phyloP scores from a whole-genome alignment of 2,888 invertebrate species.

The Nebria brevicollis region DNA sequence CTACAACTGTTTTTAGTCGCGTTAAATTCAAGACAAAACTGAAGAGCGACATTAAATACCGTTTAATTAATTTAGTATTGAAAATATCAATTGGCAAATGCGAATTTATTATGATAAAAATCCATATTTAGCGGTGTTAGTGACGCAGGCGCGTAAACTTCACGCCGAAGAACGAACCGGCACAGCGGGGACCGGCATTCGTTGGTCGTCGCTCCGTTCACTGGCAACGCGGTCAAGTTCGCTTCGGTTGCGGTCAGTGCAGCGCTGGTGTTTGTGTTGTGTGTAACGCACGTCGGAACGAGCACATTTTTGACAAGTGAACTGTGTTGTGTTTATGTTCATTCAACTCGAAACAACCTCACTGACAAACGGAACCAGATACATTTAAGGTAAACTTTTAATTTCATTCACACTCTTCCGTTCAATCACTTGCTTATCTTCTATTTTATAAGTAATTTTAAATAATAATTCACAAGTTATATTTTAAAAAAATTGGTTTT shows the following conservation, averaged over 20 bases:
- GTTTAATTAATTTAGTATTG: neutral
- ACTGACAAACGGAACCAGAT: neutral
- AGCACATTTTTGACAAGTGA: constrained; percentile 37
- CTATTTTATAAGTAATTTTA: neutral
- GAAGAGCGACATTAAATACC: neutral
- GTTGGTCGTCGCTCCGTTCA: neutral
- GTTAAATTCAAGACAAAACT: neutral
- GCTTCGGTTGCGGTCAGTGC: constrained; percentile 20
- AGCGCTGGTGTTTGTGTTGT: constrained; percentile 9
- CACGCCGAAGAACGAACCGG: neutral
- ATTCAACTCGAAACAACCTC: neutral
- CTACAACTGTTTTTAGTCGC: neutral
- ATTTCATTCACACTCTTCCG: neutral
- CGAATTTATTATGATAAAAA: constrained; percentile 50
- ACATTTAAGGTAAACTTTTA: neutral
- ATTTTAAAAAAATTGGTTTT: neutral
- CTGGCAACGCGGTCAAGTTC: neutral
- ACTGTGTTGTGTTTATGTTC: constrained; percentile 27
- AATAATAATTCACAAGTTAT: neutral
- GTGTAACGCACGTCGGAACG: constrained; percentile 5
- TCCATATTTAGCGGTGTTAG: constrained; percentile 51
- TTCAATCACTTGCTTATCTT: neutral
- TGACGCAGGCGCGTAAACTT: constrained; percentile 47
- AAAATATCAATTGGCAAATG: neutral
- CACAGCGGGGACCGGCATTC: constrained; percentile 14